These are phyloP conservation scores for Eucriotettix oculatus DNA, from an alignment of 2,888 invertebrate species.

Conservation along the genomic window DNA sequence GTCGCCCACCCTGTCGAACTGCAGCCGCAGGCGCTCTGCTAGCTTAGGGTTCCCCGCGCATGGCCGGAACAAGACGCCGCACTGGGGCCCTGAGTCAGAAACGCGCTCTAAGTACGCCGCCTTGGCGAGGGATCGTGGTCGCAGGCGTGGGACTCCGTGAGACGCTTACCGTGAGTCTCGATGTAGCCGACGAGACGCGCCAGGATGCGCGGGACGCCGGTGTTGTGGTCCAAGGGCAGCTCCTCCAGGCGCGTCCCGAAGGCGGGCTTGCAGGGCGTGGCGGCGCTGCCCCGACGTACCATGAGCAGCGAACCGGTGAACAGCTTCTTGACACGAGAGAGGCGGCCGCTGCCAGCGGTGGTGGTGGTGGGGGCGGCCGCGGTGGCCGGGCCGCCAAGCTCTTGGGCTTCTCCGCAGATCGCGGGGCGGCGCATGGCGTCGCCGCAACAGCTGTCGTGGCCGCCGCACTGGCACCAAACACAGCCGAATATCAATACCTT, in stretches of 20 bases:
- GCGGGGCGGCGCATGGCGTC: constrained; percentile 7
- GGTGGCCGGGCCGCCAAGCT: too few relatives aligned
- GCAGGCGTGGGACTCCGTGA: neutral
- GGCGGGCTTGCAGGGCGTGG: constrained; percentile 12
- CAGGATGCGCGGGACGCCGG: constrained; percentile 26
- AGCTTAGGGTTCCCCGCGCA: constrained; percentile 34
- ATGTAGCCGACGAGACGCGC: constrained; percentile 28
- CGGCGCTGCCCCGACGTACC: constrained; percentile 14
- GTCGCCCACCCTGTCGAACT: constrained; percentile 35
- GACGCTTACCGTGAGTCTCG: constrained; percentile 24
- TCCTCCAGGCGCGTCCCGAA: constrained; percentile 26
- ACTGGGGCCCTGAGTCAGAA: constrained; percentile 23
- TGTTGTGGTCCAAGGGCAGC: constrained; percentile 19
- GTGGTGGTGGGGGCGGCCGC: too few relatives aligned
- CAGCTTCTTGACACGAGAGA: constrained; percentile 25
- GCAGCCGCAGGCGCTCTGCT: constrained; percentile 30
- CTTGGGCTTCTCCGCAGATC: neutral
- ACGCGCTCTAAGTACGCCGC: neutral
- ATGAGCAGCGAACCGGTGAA: constrained; percentile 22
- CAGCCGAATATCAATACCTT: too few relatives aligned
- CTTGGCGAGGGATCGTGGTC: neutral
- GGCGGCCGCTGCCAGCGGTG: constrained; percentile 16
- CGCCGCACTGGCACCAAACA: too few relatives aligned
- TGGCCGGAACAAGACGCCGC: constrained; percentile 33
- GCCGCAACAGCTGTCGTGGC: too few relatives aligned